phyloP scores from a whole-genome alignment of 2,888 invertebrate species.

The Mythimna lalbum region DNA sequence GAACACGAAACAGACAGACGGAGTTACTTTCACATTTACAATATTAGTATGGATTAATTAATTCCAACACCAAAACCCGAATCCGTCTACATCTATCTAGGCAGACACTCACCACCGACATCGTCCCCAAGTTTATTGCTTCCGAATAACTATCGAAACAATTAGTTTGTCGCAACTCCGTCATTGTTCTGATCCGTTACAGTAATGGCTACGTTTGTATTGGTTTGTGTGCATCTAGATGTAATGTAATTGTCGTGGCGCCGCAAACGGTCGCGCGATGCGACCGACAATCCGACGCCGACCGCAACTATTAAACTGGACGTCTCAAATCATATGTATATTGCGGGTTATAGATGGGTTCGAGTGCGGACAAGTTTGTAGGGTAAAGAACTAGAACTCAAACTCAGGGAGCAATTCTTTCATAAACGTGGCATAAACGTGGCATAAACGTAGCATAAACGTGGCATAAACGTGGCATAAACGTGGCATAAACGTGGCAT shows the following conservation, averaged over 20 bases:
- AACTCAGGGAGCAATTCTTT: too few relatives aligned
- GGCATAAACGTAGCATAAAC: too few relatives aligned
- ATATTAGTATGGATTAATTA: not conserved
- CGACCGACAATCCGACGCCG: slow-evolving; percentile 58
- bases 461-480: too few relatives aligned
- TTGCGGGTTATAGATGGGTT: slow-evolving; percentile 24
- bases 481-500: too few relatives aligned
- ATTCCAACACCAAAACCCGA: slow-evolving; percentile 8
- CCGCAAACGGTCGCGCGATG: slow-evolving; percentile 62
- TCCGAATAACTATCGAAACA: slow-evolving; percentile 61
- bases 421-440: too few relatives aligned
- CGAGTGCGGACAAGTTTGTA: slow-evolving; percentile 19
- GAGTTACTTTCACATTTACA: too few relatives aligned
- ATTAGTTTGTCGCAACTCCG: slow-evolving; percentile 59
- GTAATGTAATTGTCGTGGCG: slow-evolving; percentile 58
- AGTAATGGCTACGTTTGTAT: slow-evolving; percentile 45
- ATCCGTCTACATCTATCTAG: not conserved
- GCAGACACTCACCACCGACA: slow-evolving; percentile 16
- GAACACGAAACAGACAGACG: too few relatives aligned
- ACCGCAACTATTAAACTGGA: slow-evolving; percentile 62
- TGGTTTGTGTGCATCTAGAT: slow-evolving; percentile 57
- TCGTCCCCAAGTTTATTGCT: slow-evolving; percentile 56
- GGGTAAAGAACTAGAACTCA: too few relatives aligned
- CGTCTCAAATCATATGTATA: slow-evolving; percentile 56
- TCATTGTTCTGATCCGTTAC: slow-evolving; percentile 55